phyloP scores from a whole-genome alignment of 2,113 vertebrate species.

The Nematolebias whitei region DNA sequence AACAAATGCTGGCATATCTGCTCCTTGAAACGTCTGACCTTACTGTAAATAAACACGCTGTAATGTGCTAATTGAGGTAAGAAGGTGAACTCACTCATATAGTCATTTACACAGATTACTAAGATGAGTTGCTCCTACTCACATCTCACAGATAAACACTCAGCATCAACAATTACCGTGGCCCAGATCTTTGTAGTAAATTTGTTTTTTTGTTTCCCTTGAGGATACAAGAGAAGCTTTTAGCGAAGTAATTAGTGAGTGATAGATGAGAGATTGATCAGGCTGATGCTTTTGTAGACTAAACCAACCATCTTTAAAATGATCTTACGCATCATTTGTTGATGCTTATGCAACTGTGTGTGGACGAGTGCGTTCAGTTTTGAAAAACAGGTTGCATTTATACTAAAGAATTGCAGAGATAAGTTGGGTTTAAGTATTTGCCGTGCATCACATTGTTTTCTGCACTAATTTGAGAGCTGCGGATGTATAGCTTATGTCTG shows the following conservation, averaged over 20 bases:
- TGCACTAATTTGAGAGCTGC: neutral
- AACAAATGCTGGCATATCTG: slow-evolving; percentile 23
- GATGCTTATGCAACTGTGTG: slow-evolving; percentile 44
- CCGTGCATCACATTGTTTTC: neutral
- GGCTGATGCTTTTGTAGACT: slow-evolving; percentile 76
- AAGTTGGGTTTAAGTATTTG: neutral
- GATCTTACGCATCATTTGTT: slow-evolving; percentile 77
- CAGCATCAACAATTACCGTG: slow-evolving; percentile 35
- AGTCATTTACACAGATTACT: neutral
- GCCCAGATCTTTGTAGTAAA: slow-evolving; percentile 61
- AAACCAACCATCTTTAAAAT: slow-evolving; percentile 77
- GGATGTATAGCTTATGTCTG: neutral
- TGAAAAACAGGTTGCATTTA: neutral
- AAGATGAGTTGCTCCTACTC: neutral
- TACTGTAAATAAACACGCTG: slow-evolving; percentile 61
- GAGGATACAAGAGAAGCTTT: slow-evolving; percentile 51
- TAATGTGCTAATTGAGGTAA: slow-evolving; percentile 62
- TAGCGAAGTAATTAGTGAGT: slow-evolving; percentile 71
- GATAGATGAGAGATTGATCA: slow-evolving; percentile 75
- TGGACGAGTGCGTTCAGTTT: slow-evolving; percentile 30
- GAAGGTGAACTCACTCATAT: slow-evolving; percentile 15
- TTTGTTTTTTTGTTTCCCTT: slow-evolving; percentile 41
- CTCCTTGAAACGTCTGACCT: slow-evolving; percentile 63
- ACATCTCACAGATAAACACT: neutral
- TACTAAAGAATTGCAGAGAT: neutral